A percentile compares a stretch with the other conserved stretches of the same genome.
These are phyloP conservation scores for Candidula unifasciata DNA, from an alignment of 2,888 invertebrate genomes.

Conservation along the genomic window DNA sequence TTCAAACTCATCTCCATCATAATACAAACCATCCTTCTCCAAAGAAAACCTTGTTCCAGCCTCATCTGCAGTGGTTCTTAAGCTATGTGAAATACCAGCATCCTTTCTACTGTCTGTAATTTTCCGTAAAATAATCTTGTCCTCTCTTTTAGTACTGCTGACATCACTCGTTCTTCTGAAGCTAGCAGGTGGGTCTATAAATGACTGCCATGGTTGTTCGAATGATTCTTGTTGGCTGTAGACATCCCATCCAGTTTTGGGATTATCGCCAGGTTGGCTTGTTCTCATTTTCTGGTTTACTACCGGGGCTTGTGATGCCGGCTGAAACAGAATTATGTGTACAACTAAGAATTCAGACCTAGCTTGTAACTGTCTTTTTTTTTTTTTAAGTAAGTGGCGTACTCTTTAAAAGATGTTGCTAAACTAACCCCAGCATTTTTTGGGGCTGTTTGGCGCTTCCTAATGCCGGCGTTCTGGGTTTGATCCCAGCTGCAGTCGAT, in stretches of 20 bases:
- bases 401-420: too few relatives aligned
- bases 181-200: constrained; percentile 35
- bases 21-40: constrained; percentile 5
- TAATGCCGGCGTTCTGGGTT: too few relatives aligned
- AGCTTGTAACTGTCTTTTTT: too few relatives aligned
- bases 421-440: too few relatives aligned
- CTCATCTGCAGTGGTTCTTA: background rate
- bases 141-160: background rate
- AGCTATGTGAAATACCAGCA: background rate
- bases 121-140: background rate
- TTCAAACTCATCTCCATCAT: constrained; percentile 44
- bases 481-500: too few relatives aligned
- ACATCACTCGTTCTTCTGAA: constrained; percentile 25
- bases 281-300: constrained; percentile 50
- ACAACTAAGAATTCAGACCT: too few relatives aligned
- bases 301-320: constrained; percentile 51
- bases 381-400: too few relatives aligned
- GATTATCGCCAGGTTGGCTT: constrained; percentile 56
- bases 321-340: constrained; percentile 36
- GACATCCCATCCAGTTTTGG: constrained; percentile 58
- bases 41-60: background rate
- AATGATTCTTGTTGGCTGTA: constrained; percentile 50
- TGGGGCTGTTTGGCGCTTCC: too few relatives aligned
- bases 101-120: background rate
- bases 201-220: background rate